phyloP scores from a whole-genome alignment of 2,797 vertebrate species.

The Alauda arvensis region DNA sequence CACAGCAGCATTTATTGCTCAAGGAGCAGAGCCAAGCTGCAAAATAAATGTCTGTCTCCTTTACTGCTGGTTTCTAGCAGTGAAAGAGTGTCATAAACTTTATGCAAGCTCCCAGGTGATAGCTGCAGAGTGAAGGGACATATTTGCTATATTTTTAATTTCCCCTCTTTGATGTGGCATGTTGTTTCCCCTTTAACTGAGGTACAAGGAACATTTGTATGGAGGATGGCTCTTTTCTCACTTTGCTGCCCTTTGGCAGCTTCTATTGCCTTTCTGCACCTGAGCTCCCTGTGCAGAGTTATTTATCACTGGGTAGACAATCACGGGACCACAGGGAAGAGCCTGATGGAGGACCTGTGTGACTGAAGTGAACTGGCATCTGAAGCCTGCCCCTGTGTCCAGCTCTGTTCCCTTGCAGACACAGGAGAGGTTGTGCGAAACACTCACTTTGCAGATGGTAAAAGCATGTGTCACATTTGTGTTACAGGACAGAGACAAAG shows the following conservation, averaged over 20 bases:
- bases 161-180: neutral
- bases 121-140: neutral
- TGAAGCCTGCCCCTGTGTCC: neutral
- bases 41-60: neutral
- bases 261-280: neutral
- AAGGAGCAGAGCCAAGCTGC: neutral
- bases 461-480: neutral
- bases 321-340: neutral
- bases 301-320: neutral
- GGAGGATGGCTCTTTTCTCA: neutral
- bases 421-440: neutral
- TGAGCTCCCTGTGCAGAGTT: neutral
- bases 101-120: neutral
- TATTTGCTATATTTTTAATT: neutral
- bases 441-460: accelerated
- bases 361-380: neutral
- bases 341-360: neutral
- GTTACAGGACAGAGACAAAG: neutral
- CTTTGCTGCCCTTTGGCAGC: neutral
- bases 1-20: neutral
- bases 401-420: neutral
- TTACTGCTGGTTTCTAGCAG: conserved; percentile 1
- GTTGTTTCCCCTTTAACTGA: neutral
- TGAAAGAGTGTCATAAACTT: neutral
- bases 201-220: neutral